These are phyloP conservation scores for Melanotaenia trifasciata DNA, from an alignment of 2,797 vertebrate genomes.

Conservation along the genomic window DNA sequence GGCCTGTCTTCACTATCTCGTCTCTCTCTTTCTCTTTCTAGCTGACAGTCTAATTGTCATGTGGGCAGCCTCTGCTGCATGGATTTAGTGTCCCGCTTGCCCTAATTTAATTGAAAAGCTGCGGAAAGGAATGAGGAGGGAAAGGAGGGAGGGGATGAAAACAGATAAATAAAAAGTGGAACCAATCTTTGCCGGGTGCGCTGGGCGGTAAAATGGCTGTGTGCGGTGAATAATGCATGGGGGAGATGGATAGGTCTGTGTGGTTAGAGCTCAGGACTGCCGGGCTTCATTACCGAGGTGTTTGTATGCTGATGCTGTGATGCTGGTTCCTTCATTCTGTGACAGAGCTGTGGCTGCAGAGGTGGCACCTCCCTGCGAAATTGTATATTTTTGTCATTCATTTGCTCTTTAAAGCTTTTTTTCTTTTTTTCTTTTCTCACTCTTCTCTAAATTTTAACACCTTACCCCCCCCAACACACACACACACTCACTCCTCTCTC, in stretches of 20 bases:
- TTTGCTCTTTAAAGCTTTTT: constrained; percentile 53
- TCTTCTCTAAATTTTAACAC: constrained; percentile 47
- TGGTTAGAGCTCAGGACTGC: constrained; percentile 73
- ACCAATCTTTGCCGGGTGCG: constrained; percentile 80
- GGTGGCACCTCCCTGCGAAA: constrained; percentile 63
- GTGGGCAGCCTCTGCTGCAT: constrained; percentile 74
- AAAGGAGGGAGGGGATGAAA: constrained; percentile 74
- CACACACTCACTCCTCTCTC: background rate
- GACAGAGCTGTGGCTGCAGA: constrained; percentile 65
- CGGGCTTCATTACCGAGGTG: constrained; percentile 78
- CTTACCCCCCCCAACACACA: constrained; percentile 10
- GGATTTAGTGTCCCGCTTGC: constrained; percentile 82
- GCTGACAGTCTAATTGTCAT: constrained; percentile 82
- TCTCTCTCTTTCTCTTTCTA: constrained; percentile 66
- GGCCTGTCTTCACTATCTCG: constrained; percentile 60
- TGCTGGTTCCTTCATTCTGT: constrained; percentile 56
- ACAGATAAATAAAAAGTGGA: constrained; percentile 85
- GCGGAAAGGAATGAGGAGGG: constrained; percentile 72
- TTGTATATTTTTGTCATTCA: constrained; percentile 59
- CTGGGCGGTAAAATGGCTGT: constrained; percentile 78
- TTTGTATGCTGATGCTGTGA: constrained; percentile 82
- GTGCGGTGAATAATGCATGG: constrained; percentile 81
- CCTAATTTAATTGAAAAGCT: constrained; percentile 84
- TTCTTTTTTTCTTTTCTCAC: background rate
- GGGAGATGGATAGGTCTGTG: constrained; percentile 80